Percentiles rank a stretch among this genome's conserved stretches.
phyloP scores from a whole-genome alignment of 2,113 vertebrate species.

The Pogonocichla stellata region DNA sequence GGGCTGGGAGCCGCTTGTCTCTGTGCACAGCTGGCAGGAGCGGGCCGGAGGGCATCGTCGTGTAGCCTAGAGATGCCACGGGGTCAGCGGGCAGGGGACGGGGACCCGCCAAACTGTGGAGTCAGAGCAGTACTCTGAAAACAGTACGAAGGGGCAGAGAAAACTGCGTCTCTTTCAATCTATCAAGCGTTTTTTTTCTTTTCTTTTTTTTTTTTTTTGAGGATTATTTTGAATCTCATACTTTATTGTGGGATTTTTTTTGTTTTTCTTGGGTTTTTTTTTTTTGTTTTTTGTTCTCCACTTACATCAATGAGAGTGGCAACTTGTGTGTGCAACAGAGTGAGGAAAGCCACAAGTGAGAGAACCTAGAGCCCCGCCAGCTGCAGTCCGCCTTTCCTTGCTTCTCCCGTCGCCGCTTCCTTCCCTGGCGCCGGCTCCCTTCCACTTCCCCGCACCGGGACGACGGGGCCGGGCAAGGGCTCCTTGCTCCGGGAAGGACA shows the following conservation, averaged over 20 bases:
- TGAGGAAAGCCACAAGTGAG: neutral
- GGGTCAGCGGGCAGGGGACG: neutral
- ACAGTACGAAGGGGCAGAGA: neutral
- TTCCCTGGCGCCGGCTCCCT: neutral
- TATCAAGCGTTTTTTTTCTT: neutral
- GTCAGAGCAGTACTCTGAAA: neutral
- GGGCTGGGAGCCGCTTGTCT: neutral
- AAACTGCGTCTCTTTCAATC: neutral
- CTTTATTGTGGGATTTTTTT: neutral
- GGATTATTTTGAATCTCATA: neutral
- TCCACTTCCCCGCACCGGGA: neutral
- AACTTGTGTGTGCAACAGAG: neutral
- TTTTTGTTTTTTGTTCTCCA: neutral
- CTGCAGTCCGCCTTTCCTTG: neutral
- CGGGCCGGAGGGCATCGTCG: neutral
- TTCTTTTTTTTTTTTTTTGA: neutral
- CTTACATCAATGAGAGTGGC: neutral
- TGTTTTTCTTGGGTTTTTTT: no score
- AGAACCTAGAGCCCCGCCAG: neutral
- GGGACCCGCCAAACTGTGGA: neutral
- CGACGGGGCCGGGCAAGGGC: neutral
- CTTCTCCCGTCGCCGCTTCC: neutral
- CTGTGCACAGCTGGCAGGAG: neutral
- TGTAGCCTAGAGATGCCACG: neutral
- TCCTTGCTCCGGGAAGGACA: neutral